Base-by-base conservation (phyloP, 2,113 vertebrate genomes). In the Myiopsitta monachus region DNA sequence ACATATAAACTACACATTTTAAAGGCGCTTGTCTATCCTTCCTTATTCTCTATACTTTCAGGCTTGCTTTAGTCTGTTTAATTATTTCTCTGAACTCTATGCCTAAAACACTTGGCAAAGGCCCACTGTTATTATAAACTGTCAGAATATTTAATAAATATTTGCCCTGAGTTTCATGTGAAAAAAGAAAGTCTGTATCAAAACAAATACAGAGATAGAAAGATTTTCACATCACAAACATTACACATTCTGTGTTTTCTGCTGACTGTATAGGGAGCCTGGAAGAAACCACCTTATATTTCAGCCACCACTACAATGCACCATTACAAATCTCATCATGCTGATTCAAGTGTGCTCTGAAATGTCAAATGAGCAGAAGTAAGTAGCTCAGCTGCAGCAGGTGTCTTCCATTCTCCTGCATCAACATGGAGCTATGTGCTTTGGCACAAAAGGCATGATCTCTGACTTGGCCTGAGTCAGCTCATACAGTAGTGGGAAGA, bases 401-500 rank as follows among this genome's bases (percentile, higher is more conserved):
- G 8, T 39, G 8, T 17, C 66, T 26, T 31, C 36, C 66, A 41
- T 31, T 10, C 21, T 52, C 18, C 38, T 79, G 26, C 74, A 68
- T 28, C 51, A 38, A 3, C 11, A 18, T 0, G 0, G 18, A 2
- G 2, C 36, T 8, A 3, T 21, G 15, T 36, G 8, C 28, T 63
- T 36, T 83, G 68, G 15, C 28, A 67, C 31, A 11, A 21, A 63
- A 57, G 11, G 28, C 3, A 2, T 4, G 12, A 19, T 39, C 57
- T 73, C 26, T 7, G 13, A 8, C 7, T 77, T 31, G 23, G 13
- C 23, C 54, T 61, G 33, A 61, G 19, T 9, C 62, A 38, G 39
- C 9, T 59, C 41, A n/a, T 3, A 23, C 5, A 22, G 11, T 2
- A 66, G 23, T 1, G 3, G 18, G 68, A 76, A 49, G 9, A 24